Base-by-base conservation (phyloP, 2,888 invertebrate genomes). In the Ennomos erosarius region DNA sequence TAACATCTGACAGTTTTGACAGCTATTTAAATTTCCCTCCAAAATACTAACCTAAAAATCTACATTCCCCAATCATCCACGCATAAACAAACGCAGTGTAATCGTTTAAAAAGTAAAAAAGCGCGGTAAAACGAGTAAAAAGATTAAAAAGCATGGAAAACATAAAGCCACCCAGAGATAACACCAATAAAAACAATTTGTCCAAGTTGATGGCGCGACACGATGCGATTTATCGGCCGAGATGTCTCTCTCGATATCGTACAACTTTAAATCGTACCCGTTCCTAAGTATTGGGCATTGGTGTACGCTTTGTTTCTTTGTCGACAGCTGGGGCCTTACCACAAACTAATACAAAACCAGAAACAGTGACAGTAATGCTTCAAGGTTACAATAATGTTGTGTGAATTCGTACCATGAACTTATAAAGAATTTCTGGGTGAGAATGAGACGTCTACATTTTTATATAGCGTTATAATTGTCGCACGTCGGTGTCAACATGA, bases 121-220 rank as follows among this genome's bases (percentile, higher is more conserved):
- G 10, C 26, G 33, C 10, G 16, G 34, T 47, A 52, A 75, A 78
- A 74, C 67, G 69, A 71, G 37, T 47, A 52, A 75, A 78, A 74
- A 68, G 69, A 71, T 69, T 64, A 66, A 78, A 77, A 75, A 76
- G 55, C 71, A 73, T 72, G 59, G 69, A 80, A 81, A 81, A 86
- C 82, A 83, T 78, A 81, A 85, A 87, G 76, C 89, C 90, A 90
- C 90, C 88, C 90, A 90, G 82, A 84, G 84, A 82, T 85, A 84
- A 85, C 84, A 85, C 73, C 82, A 85, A 89, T 88, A 88, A 88
- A 87, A 88, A 85, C 84, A 85, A 87, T 85, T 85, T 88, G 87
- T 85, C 79, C 81, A 69, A 78, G 76, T 83, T 84, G 85, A 88
- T 88, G 81, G 84, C 76, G 76, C 76, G 79, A 78, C 82, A 75